Base-by-base conservation (phyloP, 2,888 invertebrate species). In the Perizoma flavofasciatum region DNA sequence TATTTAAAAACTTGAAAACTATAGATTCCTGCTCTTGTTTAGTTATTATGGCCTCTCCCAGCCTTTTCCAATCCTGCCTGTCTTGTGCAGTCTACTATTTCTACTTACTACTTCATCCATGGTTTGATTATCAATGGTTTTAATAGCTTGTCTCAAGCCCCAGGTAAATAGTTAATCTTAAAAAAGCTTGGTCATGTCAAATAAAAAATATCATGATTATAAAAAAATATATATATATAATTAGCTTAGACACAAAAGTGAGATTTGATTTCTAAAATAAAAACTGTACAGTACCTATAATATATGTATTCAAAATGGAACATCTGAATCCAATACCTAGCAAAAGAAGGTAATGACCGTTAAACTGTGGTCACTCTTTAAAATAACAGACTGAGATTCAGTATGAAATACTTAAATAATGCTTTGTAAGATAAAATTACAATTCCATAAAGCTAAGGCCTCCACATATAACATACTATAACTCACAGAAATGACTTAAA, bases 401-500 rank as follows among this genome's bases (percentile, higher is more conserved):
- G 10, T 41, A 41, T 10, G 5, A 41, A n/a, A 10, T 5, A 41
- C 4, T 41, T 40, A 9, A 22, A 22, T 22, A 22, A 22, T 22
- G 22, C 22, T 22, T 2, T 22, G 22, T 22, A 40, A 9, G 40
- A 40, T 9, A 40, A 40, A 40, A 5, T 41, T 10, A 5, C 10
- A n/a, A 5, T 5, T 41, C 5, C 10, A 41, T n/a, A 41, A 5
- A 41, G n/a, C 41, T 41, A 44, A 44, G 22, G 7, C 22, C n/a
- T 44, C 5, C n/a, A 37, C 5, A 37, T 6, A 37, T 5, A 37
- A 37, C 1, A 6, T 37, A 5, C 37, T 6, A 6, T 3, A 49
- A 32, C 39, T 45, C 49, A 59, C 46, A 46, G 45, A 47, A 61
- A 59, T 46, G 9, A 56, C 46, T 43, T 43, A 10, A 34, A 56